These are phyloP conservation scores for Gopherus flavomarginatus DNA, from an alignment of 2,113 vertebrate genomes.

Conservation along the genomic window DNA sequence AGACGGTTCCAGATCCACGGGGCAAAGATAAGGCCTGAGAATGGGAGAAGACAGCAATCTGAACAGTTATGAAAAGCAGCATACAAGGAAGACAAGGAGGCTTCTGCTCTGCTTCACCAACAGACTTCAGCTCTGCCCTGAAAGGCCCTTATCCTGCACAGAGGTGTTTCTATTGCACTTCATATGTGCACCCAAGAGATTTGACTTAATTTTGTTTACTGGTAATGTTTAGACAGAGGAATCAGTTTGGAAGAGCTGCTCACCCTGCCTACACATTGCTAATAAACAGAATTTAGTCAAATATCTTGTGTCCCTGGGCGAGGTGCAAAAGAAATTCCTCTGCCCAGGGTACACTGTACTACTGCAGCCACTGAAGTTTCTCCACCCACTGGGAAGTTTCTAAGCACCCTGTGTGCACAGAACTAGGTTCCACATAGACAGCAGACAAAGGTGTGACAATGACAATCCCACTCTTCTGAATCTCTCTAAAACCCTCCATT, in stretches of 20 bases:
- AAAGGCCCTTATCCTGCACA: background rate
- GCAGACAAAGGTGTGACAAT: background rate
- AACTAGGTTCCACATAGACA: background rate
- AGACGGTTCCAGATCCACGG: background rate
- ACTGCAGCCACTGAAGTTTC: background rate
- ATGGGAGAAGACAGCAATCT: background rate
- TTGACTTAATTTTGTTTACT: too few species aligned
- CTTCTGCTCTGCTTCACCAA: background rate
- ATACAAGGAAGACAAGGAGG: background rate
- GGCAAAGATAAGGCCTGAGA: background rate
- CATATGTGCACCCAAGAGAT: background rate
- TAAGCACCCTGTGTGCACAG: too few species aligned
- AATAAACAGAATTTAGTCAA: background rate
- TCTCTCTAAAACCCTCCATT: slow-evolving; percentile 4
- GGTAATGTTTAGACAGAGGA: too few species aligned
- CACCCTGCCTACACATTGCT: background rate
- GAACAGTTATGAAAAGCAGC: background rate
- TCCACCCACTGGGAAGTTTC: background rate
- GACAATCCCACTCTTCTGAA: too few species aligned
- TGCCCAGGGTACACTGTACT: background rate
- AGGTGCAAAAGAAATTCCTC: background rate
- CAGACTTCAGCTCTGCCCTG: background rate
- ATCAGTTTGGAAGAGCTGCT: too few species aligned
- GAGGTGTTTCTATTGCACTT: background rate
- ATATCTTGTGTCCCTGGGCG: background rate